phyloP scores from a whole-genome alignment of 1,140 invertebrate genomes.

The Rhagoletis pomonella region DNA sequence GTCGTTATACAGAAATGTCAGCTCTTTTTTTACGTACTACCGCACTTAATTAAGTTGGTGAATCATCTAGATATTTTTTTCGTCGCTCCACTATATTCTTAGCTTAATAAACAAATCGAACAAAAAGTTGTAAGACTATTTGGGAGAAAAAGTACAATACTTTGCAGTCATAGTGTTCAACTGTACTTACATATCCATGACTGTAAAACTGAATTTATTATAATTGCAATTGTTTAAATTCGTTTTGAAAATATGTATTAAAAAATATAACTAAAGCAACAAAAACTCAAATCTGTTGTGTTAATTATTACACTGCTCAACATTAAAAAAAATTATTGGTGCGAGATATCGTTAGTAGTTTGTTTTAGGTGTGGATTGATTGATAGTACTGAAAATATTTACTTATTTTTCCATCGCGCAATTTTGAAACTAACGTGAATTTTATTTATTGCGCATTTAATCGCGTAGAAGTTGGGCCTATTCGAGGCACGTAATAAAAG shows the following conservation, averaged over 20 bases:
- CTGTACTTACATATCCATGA: slow-evolving; percentile 47
- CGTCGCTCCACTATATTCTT: too few species aligned
- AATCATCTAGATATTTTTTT: too few species aligned
- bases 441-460: too few species aligned
- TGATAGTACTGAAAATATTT: background rate
- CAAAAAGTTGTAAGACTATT: slow-evolving; percentile 5
- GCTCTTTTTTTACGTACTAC: too few species aligned
- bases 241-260: slow-evolving; percentile 21
- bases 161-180: slow-evolving; percentile 39
- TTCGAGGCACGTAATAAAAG: too few species aligned
- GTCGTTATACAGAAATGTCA: too few species aligned
- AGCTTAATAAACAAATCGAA: background rate
- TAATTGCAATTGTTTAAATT: slow-evolving; percentile 39
- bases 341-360: too few species aligned
- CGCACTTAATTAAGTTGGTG: too few species aligned
- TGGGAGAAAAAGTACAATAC: slow-evolving; percentile 35
- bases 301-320: background rate
- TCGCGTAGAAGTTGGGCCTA: too few species aligned
- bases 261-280: background rate
- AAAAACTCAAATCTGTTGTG: background rate
- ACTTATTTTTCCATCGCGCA: background rate
- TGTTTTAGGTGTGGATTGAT: background rate
- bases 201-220: slow-evolving; percentile 50
- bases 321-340: too few species aligned
- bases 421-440: too few species aligned